phyloP scores from a whole-genome alignment of 2,888 invertebrate genomes.

The Podotricha telesiphe region DNA sequence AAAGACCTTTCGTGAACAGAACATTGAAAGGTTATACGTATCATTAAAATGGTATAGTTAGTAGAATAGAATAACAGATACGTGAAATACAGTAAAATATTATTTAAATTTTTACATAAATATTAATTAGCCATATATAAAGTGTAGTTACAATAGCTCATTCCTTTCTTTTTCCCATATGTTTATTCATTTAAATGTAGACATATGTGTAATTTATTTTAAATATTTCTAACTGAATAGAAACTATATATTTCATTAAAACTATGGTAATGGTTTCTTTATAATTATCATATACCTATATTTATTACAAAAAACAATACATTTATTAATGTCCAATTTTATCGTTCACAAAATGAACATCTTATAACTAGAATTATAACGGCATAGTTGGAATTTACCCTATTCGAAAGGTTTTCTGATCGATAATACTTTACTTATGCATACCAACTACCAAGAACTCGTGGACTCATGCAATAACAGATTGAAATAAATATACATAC shows the following conservation, averaged over 20 bases:
- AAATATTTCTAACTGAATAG: no score
- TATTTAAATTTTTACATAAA: no score
- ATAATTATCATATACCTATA: no score
- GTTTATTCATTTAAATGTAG: no score
- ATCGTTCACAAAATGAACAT: neutral
- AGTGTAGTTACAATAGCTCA: no score
- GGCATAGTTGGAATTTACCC: conserved; percentile 16
- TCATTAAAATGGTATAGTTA: conserved; percentile 16
- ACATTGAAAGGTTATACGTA: conserved; percentile 26
- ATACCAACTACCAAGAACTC: conserved; percentile 50
- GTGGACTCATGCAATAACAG: conserved; percentile 32
- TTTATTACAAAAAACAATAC: no score
- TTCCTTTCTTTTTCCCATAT: no score
- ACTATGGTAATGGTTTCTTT: no score
- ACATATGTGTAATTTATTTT: no score
- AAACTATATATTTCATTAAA: no score
- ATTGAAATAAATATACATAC: neutral
- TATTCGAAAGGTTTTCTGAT: conserved; percentile 55
- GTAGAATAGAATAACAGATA: neutral
- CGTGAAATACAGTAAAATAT: neutral
- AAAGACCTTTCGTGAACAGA: conserved; percentile 32
- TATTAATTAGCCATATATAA: no score
- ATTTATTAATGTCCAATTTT: neutral
- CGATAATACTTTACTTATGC: conserved; percentile 72
- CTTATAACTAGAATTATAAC: conserved; percentile 1